phyloP scores from a whole-genome alignment of 1,140 invertebrate species.

The Ganaspis sp. region DNA sequence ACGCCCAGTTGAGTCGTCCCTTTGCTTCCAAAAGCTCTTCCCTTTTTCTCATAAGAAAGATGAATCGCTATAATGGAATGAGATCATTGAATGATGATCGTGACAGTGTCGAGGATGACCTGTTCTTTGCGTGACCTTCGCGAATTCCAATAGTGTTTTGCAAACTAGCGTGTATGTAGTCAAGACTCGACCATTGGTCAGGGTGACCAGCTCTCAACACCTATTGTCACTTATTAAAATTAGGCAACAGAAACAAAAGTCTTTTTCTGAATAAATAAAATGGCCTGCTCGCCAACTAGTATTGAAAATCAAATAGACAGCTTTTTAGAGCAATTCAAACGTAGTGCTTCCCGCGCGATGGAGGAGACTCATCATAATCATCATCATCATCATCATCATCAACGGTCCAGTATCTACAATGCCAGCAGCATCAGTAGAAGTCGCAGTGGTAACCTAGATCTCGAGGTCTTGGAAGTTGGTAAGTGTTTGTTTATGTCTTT shows the following conservation, averaged over 20 bases:
- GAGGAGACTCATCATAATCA: conserved; percentile 74
- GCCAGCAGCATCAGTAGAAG: conserved; percentile 69
- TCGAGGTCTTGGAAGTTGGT: conserved; percentile 73
- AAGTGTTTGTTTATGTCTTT: conserved; percentile 43
- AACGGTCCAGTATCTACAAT: conserved; percentile 61
- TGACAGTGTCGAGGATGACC: background rate
- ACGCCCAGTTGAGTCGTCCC: conserved; percentile 52
- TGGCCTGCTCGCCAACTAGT: conserved; percentile 82
- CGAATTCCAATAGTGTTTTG: conserved; percentile 16
- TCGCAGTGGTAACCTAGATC: conserved; percentile 70
- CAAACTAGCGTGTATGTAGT: conserved; percentile 15
- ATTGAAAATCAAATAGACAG: conserved; percentile 89
- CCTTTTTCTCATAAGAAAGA: background rate
- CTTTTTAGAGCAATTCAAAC: conserved; percentile 87
- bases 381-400: conserved; percentile 22
- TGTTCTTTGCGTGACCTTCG: background rate
- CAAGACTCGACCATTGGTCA: conserved; percentile 8
- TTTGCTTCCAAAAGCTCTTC: conserved; percentile 31
- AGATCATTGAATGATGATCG: conserved; percentile 11
- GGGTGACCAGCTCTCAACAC: background rate
- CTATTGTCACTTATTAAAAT: background rate
- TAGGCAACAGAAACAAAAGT: background rate
- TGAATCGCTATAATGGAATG: background rate
- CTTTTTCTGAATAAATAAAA: conserved; percentile 56
- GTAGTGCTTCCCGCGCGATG: conserved; percentile 84